phyloP scores from a whole-genome alignment of 2,888 invertebrate species.

The Apomyelois bistriatella region DNA sequence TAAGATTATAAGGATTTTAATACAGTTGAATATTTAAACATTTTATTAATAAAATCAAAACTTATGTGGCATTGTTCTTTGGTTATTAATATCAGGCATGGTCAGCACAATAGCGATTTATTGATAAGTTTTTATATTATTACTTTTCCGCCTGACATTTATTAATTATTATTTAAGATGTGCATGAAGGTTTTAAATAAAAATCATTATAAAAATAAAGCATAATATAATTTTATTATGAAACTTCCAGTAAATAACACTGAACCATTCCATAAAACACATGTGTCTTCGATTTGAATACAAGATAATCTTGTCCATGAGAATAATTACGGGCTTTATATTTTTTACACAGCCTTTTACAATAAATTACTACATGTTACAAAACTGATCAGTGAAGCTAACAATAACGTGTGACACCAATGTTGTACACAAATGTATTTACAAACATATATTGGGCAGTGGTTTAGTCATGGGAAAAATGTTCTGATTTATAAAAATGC shows the following conservation, averaged over 20 bases:
- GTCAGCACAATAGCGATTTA: no score
- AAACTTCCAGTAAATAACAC: constrained; percentile 78
- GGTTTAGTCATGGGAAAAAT: constrained; percentile 35
- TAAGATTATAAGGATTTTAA: constrained; percentile 17
- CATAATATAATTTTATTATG: constrained; percentile 80
- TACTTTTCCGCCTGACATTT: no score
- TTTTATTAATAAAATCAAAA: no score
- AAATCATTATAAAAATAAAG: constrained; percentile 74
- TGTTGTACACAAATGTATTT: constrained; percentile 65
- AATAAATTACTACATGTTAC: constrained; percentile 76
- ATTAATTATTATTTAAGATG: constrained; percentile 13
- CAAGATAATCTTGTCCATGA: constrained; percentile 62
- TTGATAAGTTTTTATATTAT: no score
- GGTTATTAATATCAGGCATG: no score
- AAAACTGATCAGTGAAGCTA: constrained; percentile 76
- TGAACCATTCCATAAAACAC: constrained; percentile 76
- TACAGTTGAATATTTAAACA: no score
- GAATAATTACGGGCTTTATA: constrained; percentile 63
- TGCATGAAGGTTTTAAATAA: constrained; percentile 43
- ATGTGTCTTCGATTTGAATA: constrained; percentile 65
- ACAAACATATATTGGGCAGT: constrained; percentile 67
- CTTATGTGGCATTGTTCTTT: no score
- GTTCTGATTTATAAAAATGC: constrained; percentile 13
- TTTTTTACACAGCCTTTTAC: constrained; percentile 77
- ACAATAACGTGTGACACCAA: constrained; percentile 62